A percentile compares a stretch with the other conserved stretches of the same genome.
Conservation (phyloP, 2,888 invertebrate species). For the Pecten maximus region DNA sequence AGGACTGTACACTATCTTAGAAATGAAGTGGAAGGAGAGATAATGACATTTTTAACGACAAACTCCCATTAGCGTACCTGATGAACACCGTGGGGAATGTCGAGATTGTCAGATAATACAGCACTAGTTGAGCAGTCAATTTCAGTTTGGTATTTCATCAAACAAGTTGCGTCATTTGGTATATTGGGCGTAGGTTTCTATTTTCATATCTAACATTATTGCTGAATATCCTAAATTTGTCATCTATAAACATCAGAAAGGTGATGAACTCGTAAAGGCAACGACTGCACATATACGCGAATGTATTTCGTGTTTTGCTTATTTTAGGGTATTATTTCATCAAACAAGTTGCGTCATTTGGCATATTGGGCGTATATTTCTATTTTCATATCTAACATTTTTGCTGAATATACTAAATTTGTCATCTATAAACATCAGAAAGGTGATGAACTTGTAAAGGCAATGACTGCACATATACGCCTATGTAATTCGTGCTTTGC, state of each 20-base stretch:
- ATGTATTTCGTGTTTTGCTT: too few relatives aligned
- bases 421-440: background rate
- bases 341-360: background rate
- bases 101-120: background rate
- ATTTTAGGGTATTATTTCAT: background rate
- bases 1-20: background rate
- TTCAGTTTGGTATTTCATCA: background rate
- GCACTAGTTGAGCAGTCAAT: background rate
- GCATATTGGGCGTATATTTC: background rate
- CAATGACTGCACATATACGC: background rate
- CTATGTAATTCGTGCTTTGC: too few relatives aligned
- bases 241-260: background rate
- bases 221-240: background rate
- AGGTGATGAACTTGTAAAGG: background rate
- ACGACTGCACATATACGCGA: background rate
- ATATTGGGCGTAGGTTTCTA: background rate
- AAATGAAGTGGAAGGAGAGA: background rate
- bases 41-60: slow-evolving; percentile 4
- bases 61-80: background rate
- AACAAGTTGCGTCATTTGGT: background rate
- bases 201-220: background rate
- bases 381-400: background rate
- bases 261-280: background rate
- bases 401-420: background rate
- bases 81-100: background rate